A percentile compares a stretch with the other conserved stretches of the same genome.
phyloP scores from a whole-genome alignment of 2,888 invertebrate genomes.

The Beris morrisii region DNA sequence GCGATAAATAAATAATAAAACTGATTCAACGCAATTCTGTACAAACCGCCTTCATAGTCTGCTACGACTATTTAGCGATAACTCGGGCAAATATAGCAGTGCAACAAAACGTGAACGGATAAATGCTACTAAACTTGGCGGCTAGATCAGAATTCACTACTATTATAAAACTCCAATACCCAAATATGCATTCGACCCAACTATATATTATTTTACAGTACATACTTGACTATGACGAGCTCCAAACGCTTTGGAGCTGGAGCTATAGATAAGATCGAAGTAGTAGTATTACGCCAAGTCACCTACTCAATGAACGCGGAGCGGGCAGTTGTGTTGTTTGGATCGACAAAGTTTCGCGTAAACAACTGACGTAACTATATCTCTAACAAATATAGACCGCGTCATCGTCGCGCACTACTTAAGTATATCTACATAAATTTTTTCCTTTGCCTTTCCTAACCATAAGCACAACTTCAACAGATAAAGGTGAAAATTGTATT shows the following conservation, averaged over 20 bases:
- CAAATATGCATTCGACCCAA: too few relatives aligned
- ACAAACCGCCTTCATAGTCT: too few relatives aligned
- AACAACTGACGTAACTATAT: conserved; percentile 37
- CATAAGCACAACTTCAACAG: conserved; percentile 15
- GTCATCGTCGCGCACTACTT: conserved; percentile 26
- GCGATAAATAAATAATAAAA: too few relatives aligned
- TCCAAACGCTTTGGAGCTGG: neutral
- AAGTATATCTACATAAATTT: conserved; percentile 8
- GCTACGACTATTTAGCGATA: too few relatives aligned
- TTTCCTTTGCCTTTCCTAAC: conserved; percentile 5
- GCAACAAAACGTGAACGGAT: too few relatives aligned
- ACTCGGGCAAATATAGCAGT: too few relatives aligned
- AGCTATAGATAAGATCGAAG: conserved; percentile 16
- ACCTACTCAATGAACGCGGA: conserved; percentile 35
- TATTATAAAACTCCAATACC: neutral
- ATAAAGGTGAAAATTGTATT: conserved; percentile 34
- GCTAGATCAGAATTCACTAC: neutral
- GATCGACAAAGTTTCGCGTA: conserved; percentile 29
- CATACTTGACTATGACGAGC: neutral
- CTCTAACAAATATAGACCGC: conserved; percentile 23
- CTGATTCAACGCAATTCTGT: too few relatives aligned
- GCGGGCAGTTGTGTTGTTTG: conserved; percentile 26
- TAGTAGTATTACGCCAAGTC: conserved; percentile 32
- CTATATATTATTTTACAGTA: too few relatives aligned
- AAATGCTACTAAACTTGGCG: too few relatives aligned